phyloP scores from a whole-genome alignment of 2,797 vertebrate species.

The Enteromius treurensis region DNA sequence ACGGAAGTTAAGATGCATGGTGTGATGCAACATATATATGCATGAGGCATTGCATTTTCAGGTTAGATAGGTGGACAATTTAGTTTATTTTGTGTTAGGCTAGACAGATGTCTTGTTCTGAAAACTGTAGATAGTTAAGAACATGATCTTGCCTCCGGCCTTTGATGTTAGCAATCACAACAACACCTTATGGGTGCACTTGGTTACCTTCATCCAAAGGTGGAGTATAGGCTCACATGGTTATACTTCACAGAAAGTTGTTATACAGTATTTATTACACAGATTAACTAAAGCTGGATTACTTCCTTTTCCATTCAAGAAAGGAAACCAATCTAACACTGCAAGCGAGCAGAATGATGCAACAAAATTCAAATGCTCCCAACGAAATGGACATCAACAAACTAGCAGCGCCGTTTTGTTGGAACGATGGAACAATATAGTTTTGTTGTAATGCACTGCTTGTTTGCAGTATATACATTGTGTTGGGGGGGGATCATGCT shows the following conservation, averaged over 20 bases:
- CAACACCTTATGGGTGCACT: not conserved
- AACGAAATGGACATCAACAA: not conserved
- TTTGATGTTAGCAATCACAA: not conserved
- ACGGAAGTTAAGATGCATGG: not conserved
- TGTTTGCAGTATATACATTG: not conserved
- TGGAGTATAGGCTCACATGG: not conserved
- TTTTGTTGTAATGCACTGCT: not conserved
- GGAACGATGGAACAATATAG: not conserved
- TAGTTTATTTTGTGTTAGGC: not conserved
- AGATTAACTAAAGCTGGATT: conserved; percentile 13
- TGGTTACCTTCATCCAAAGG: conserved; percentile 7
- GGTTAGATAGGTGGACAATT: not conserved
- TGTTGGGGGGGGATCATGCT: not conserved
- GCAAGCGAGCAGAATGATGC: not conserved
- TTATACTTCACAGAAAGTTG: conserved; percentile 1
- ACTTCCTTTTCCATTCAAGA: conserved; percentile 3
- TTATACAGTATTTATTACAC: conserved; percentile 17
- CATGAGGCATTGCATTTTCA: not conserved
- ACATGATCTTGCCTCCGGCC: not conserved
- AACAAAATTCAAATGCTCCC: not conserved
- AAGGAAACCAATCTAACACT: not conserved
- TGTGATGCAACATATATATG: not conserved
- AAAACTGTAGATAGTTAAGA: not conserved
- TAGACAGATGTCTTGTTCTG: not conserved
- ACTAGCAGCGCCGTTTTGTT: not conserved